phyloP scores from a whole-genome alignment of 2,113 vertebrate genomes.

The Silurus glanis region DNA sequence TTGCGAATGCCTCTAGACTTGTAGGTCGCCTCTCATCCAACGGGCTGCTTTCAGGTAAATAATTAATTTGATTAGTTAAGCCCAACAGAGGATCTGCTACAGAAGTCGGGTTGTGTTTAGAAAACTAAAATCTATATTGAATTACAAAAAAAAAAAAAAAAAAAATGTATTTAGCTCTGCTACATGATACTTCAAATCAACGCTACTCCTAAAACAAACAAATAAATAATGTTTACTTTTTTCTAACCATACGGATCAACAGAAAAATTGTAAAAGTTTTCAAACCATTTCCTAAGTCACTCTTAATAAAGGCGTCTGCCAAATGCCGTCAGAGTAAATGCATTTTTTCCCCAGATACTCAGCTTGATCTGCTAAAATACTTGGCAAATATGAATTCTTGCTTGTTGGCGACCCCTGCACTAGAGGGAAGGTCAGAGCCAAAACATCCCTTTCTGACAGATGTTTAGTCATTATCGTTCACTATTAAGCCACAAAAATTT shows the following conservation, averaged over 20 bases:
- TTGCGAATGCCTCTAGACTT: background rate
- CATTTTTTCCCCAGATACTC: background rate
- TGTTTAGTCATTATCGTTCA: background rate
- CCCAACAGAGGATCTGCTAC: background rate
- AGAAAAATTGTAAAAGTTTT: too few relatives aligned
- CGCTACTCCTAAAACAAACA: too few relatives aligned
- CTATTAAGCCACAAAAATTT: background rate
- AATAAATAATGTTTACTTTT: too few relatives aligned
- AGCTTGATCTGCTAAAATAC: background rate
- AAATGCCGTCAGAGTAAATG: too few relatives aligned
- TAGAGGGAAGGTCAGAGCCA: background rate
- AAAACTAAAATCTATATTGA: background rate
- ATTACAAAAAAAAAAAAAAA: background rate
- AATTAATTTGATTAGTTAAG: background rate
- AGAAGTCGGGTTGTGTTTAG: background rate
- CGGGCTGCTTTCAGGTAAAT: constrained; percentile 2
- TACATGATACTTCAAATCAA: background rate
- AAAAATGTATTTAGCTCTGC: too few relatives aligned
- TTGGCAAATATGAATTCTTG: background rate
- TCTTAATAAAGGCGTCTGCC: too few relatives aligned
- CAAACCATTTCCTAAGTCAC: too few relatives aligned
- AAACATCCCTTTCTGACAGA: background rate
- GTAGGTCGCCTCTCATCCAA: background rate
- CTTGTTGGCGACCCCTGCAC: background rate
- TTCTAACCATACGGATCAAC: too few relatives aligned